Evolutionary conservation across 2,888 invertebrate genomes (phyloP).

Genomic region (Nemapogon koenigi): DNA sequence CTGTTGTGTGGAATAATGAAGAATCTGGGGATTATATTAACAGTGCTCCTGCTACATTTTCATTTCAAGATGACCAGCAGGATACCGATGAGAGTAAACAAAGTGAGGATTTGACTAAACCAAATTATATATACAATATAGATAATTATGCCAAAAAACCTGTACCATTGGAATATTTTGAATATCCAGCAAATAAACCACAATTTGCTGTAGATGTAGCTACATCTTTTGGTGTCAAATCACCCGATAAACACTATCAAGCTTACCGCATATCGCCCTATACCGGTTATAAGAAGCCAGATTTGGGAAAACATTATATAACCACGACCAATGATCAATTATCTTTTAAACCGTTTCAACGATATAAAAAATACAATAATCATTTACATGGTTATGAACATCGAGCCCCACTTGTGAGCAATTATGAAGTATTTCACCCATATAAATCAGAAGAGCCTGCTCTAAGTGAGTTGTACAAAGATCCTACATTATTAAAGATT

Average conservation of each 20-base stretch:
- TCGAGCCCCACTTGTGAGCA: conserved; percentile 29
- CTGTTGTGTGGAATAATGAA: conserved; percentile 34
- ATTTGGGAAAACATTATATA: conserved; percentile 39
- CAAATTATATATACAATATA: conserved; percentile 23
- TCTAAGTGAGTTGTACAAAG: conserved; percentile 38
- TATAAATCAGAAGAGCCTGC: conserved; percentile 46
- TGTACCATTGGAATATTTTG: conserved; percentile 40
- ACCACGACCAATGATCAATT: conserved; percentile 26
- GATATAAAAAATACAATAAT: conserved; percentile 23
- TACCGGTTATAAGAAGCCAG: conserved; percentile 30
- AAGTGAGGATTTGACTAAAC: conserved; percentile 30
- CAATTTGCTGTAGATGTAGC: conserved; percentile 46
- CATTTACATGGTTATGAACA: too few relatives aligned
- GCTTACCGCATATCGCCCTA: conserved; percentile 38
- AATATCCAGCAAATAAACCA: conserved; percentile 47
- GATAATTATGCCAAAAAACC: conserved; percentile 22
- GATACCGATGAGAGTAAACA: conserved; percentile 20
- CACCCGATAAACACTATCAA: conserved; percentile 39
- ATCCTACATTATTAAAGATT: conserved; percentile 41
- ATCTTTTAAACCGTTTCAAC: conserved; percentile 32
- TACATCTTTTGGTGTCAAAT: conserved; percentile 40
- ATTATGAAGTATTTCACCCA: conserved; percentile 50
- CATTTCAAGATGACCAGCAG: neutral
- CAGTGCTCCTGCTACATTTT: conserved; percentile 5
- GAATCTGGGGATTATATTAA: neutral